Percentiles rank a stretch among this genome's conserved stretches.
phyloP scores from a whole-genome alignment of 2,888 invertebrate species.

The Phrixothrix hirtus region DNA sequence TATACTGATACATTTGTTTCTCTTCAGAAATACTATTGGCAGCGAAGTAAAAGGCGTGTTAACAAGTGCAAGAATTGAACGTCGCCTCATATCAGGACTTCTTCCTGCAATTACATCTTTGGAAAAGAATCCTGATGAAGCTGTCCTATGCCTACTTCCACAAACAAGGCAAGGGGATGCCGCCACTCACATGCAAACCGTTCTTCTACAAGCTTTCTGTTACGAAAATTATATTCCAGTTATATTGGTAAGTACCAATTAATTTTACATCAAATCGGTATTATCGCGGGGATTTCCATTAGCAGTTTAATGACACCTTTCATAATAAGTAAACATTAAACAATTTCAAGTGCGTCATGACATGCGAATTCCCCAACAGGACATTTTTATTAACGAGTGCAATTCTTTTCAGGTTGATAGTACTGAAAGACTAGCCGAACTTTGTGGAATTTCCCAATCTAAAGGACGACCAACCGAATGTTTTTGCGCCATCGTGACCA shows the following conservation, averaged over 20 bases:
- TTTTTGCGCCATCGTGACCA: conserved; percentile 62
- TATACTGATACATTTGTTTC: too few relatives aligned
- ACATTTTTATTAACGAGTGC: conserved; percentile 35
- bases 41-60: conserved; percentile 61
- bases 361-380: too few relatives aligned
- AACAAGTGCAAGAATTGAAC: conserved; percentile 60
- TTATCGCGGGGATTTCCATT: background rate
- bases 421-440: conserved; percentile 59
- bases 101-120: conserved; percentile 65
- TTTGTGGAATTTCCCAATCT: conserved; percentile 55
- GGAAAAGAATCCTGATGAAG: conserved; percentile 64
- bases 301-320: background rate
- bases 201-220: conserved; percentile 76
- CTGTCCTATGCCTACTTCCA: conserved; percentile 71
- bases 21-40: conserved; percentile 58
- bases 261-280: too few relatives aligned
- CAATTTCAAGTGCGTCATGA: too few relatives aligned
- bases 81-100: conserved; percentile 66
- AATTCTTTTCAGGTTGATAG: conserved; percentile 63
- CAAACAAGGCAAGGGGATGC: conserved; percentile 71
- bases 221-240: conserved; percentile 78
- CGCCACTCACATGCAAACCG: conserved; percentile 78
- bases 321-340: too few relatives aligned
- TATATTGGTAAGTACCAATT: conserved; percentile 68
- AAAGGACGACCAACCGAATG: conserved; percentile 55